Evolutionary conservation across 2,113 vertebrate species (phyloP), one percentile per base, ranked within the genome.

Genomic region (Collichthys lucidus): DNA sequence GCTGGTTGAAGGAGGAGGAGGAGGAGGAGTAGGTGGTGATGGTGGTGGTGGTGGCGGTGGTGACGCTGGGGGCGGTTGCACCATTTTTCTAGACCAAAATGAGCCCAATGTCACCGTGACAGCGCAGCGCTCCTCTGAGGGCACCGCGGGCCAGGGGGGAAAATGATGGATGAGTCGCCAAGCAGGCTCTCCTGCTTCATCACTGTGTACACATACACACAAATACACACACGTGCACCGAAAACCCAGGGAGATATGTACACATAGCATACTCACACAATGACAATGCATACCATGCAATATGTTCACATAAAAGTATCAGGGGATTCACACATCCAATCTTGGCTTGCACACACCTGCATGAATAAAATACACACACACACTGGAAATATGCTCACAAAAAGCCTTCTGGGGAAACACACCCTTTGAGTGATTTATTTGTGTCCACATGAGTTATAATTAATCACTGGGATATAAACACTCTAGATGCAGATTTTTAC

Each of bases 91-190:
- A 69, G 74, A 87, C 83, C 74, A 92, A 92, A 93, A 93, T 88
- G 90, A 92, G 89, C 86, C 88, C 90, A 93, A 91, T 92, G 90
- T 94, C 92, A 90, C 84, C 10, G 81, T 92, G 90, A 93, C 90
- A 88, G 90, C 61, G 35, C 79, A 65, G 59, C 14, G 49, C 80
- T 92, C 88, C 90, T 92, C 82, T 65, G 92, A 90, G 92, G 89
- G 82, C 80, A 86, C 72, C 67, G 52, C 72, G 52, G 88, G 92
- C 91, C 89, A 87, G 86, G 85, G 83, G 84, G 86, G 69, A 19
- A 84, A 61, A 90, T 94, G 94, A 94, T 93, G 90, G 92, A 95
- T 94, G 93, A 92, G 86, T 90, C 71, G 82, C 90, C 74, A 88
- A 85, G 90, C 80, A 84, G 64, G 65, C 65, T 88, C 84, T 91